Conservation (phyloP, 2,888 invertebrate species). For the Mongoloraphidia duomilia region DNA sequence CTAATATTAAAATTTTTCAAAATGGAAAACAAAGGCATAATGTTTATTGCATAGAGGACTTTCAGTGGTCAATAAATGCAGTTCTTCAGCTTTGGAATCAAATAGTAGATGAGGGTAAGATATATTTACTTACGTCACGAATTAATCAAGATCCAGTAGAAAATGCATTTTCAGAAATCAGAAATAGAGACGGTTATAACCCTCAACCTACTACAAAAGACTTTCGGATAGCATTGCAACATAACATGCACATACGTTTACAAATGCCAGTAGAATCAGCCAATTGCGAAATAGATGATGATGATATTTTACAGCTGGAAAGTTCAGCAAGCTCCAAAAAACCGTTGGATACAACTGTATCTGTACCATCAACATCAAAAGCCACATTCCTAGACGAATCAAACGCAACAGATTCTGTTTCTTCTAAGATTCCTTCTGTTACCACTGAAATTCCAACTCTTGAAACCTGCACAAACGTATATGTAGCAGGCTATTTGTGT, state of each 20-base stretch:
- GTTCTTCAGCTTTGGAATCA: constrained; percentile 14
- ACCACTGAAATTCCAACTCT: too few relatives aligned
- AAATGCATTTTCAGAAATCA: constrained; percentile 15
- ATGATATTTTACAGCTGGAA: constrained; percentile 1
- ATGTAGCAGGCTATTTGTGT: too few relatives aligned
- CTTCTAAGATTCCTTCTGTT: too few relatives aligned
- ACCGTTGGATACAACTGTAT: too few relatives aligned
- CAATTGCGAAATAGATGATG: constrained; percentile 11
- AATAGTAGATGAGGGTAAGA: constrained; percentile 9
- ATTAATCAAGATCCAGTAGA: constrained; percentile 15
- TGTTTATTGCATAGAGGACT: constrained; percentile 16
- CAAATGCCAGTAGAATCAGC: constrained; percentile 8
- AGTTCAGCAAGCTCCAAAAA: not conserved
- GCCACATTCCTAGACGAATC: too few relatives aligned
- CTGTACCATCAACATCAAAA: too few relatives aligned
- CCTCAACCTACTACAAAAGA: constrained; percentile 11
- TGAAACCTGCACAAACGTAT: too few relatives aligned
- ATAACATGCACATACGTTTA: constrained; percentile 11
- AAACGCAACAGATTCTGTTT: too few relatives aligned
- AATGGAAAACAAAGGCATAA: constrained; percentile 7
- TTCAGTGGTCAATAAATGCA: constrained; percentile 15
- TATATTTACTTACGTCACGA: constrained; percentile 2
- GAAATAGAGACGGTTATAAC: constrained; percentile 15
- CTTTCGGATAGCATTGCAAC: constrained; percentile 11
- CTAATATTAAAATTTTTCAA: constrained; percentile 9